Evolutionary conservation across 2,888 invertebrate genomes (phyloP).

Genomic region (Euproctis similis): DNA sequence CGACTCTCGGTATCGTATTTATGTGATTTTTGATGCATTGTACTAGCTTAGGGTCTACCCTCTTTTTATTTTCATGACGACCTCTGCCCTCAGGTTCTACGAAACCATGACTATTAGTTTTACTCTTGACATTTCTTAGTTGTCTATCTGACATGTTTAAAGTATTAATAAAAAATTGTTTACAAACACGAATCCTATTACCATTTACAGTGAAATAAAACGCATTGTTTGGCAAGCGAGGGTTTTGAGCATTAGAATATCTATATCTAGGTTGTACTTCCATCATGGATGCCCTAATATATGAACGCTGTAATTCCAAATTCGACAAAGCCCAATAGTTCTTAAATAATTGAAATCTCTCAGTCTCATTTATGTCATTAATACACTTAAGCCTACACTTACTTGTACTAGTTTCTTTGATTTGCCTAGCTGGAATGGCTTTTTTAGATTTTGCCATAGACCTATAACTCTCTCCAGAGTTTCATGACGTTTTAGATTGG

Average conservation of each 20-base stretch:
- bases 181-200: constrained; percentile 4
- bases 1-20: constrained; percentile 1
- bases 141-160: constrained; percentile 4
- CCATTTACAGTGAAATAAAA: constrained; percentile 6
- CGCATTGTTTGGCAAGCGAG: constrained; percentile 3
- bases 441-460: constrained; percentile 8
- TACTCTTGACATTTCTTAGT: constrained; percentile 3
- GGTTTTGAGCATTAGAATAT: constrained; percentile 3
- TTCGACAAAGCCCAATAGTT: constrained; percentile 7
- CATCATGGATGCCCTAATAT: constrained; percentile 1
- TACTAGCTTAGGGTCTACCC: constrained; percentile 1
- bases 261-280: constrained; percentile 3
- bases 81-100: constrained; percentile 1
- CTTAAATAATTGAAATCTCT: constrained; percentile 6
- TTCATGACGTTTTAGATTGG: constrained; percentile 4
- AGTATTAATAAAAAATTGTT: constrained; percentile 5
- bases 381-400: constrained; percentile 12
- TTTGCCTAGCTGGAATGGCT: constrained; percentile 7
- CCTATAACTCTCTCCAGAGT: constrained; percentile 4
- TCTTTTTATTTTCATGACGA: constrained; percentile 2
- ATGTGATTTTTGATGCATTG: constrained; percentile 2
- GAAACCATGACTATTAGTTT: constrained; percentile 5
- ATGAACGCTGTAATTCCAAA: constrained; percentile 4
- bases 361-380: constrained; percentile 7
- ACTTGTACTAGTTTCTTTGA: constrained; percentile 8